A percentile compares a stretch with the other conserved stretches of the same genome.
These are phyloP conservation scores for Chascanopsetta lugubris DNA, from an alignment of 2,113 vertebrate species.

Conservation along the genomic window DNA sequence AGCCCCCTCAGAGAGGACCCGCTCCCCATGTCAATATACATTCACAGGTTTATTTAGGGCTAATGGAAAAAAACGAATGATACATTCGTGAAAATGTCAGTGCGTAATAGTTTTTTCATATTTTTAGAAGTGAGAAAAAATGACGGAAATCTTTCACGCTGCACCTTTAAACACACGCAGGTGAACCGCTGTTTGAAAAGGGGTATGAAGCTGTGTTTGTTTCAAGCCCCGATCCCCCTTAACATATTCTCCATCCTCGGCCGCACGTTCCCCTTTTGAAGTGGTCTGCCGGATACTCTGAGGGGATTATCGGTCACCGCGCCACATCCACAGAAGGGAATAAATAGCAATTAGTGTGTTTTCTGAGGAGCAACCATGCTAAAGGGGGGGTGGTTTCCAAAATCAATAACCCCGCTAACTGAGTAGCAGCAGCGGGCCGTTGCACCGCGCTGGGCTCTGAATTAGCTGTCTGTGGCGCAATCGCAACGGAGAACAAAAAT, in stretches of 20 bases:
- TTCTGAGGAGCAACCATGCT: constrained; percentile 41
- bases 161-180: constrained; percentile 38
- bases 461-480: constrained; percentile 47
- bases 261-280: constrained; percentile 21
- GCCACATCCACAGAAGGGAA: constrained; percentile 32
- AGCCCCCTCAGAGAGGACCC: too few relatives aligned
- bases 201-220: constrained; percentile 16
- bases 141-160: too few relatives aligned
- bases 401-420: constrained; percentile 75
- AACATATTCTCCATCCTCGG: constrained; percentile 15
- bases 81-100: too few relatives aligned
- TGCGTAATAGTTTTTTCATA: too few relatives aligned
- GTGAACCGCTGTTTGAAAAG: constrained; percentile 31
- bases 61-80: too few relatives aligned
- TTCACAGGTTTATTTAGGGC: too few relatives aligned
- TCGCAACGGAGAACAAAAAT: constrained; percentile 28
- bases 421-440: constrained; percentile 39
- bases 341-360: constrained; percentile 65
- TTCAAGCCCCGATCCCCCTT: constrained; percentile 21
- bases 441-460: constrained; percentile 54
- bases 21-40: too few relatives aligned
- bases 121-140: too few relatives aligned
- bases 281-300: constrained; percentile 10
- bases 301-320: constrained; percentile 29
- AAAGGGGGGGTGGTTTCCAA: constrained; percentile 46